Conservation (phyloP, 1,140 invertebrate species). For the Anastrepha obliqua region DNA sequence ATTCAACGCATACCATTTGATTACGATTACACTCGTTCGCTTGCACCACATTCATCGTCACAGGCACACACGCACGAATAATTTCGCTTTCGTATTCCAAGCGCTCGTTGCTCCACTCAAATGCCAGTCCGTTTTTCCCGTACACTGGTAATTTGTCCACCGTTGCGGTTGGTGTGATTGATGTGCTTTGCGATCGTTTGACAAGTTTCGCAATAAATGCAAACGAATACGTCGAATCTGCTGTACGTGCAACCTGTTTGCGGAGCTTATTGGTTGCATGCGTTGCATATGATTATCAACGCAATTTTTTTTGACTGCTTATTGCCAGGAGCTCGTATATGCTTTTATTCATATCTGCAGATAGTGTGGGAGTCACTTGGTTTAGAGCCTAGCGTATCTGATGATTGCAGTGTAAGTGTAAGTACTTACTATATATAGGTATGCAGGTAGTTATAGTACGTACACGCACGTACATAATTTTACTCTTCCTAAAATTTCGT, state of each 20-base stretch:
- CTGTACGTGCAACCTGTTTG: slow-evolving; percentile 49
- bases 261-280: slow-evolving; percentile 28
- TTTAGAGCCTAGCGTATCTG: neutral
- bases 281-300: neutral
- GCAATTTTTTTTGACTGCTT: neutral
- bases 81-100: slow-evolving; percentile 49
- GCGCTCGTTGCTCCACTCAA: neutral
- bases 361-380: neutral
- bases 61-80: neutral
- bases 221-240: slow-evolving; percentile 49
- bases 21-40: neutral
- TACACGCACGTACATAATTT: no score
- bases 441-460: no score
- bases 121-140: neutral
- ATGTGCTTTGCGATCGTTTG: slow-evolving; percentile 40
- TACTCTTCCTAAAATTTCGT: no score
- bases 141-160: slow-evolving; percentile 36
- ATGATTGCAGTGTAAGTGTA: neutral
- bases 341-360: neutral
- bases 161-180: slow-evolving; percentile 47
- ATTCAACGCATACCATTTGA: slow-evolving; percentile 32
- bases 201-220: slow-evolving; percentile 52
- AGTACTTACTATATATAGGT: no score
- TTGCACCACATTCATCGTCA: neutral
- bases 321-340: neutral